These are phyloP conservation scores for Cuculus canorus DNA, from an alignment of 2,797 vertebrate species.

Conservation along the genomic window DNA sequence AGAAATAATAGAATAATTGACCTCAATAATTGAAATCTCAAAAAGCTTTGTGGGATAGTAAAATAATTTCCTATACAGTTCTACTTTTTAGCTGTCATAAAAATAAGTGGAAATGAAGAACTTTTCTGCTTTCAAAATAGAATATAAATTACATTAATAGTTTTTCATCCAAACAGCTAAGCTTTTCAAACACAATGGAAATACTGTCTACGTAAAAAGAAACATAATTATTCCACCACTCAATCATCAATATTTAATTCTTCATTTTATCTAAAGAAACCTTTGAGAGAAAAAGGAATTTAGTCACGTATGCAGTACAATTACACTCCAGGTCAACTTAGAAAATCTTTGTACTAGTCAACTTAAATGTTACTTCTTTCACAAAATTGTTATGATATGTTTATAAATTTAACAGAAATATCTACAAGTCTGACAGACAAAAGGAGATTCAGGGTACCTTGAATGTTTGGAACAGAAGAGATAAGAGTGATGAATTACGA, in stretches of 20 bases:
- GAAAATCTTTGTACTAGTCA: background rate
- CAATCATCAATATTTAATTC: background rate
- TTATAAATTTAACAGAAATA: conserved; percentile 7
- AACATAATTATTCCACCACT: background rate
- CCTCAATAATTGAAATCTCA: background rate
- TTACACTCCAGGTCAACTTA: background rate
- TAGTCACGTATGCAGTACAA: background rate
- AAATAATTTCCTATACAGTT: background rate
- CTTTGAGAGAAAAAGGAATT: background rate
- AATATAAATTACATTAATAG: background rate
- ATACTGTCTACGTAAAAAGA: background rate
- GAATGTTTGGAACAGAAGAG: conserved; percentile 3
- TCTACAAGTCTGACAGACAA: background rate
- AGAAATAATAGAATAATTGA: background rate
- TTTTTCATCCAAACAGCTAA: background rate
- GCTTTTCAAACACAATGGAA: background rate
- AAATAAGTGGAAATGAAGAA: background rate
- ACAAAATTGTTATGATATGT: background rate
- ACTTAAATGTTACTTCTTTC: background rate
- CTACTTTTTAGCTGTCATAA: background rate
- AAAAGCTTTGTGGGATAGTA: background rate
- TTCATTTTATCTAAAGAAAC: background rate
- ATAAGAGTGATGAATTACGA: conserved; percentile 61
- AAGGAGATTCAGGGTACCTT: conserved; percentile 10
- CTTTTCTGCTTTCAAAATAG: background rate